Base-by-base conservation (phyloP, 2,113 vertebrate genomes). In the Mus spicilegus region DNA sequence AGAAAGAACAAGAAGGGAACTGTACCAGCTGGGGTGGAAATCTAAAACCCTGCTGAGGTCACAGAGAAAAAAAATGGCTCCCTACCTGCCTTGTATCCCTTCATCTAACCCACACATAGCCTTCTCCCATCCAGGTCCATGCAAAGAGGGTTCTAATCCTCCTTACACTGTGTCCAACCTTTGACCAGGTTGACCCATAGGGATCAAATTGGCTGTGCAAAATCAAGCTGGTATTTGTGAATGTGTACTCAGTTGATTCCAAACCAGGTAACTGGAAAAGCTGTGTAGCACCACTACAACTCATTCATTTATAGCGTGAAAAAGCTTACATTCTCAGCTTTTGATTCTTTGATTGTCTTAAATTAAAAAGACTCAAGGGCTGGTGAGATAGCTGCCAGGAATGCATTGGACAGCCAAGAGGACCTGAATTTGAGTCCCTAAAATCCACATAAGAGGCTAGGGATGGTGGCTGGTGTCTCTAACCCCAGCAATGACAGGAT, bases 311-410 rank as follows among this genome's bases (percentile, higher is more conserved):
- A 85, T 4, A 36, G 42, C 63, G 42, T 65, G 19, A 28, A n/a
- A 84, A 94, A 77, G 42, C 36, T 36, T 36, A 11, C 51, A 49
- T 33, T 69, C 36, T 42, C 72, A 95, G 49, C 26, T 39, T 97
- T 96, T 51, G 54, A 67, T 69, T 13, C 20, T 86, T 88, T 93
- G 42, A 61, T 42, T 86, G 54, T 93, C 85, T 86, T 88, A 88
- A 81, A 54, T 84, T 77, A 54, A 95, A 89, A 81, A n/a, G 19
- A 75, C 19, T 22, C 20, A 7, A 54, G 33, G 19, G 63, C 5
- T 36, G 26, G 28, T 61, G 80, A 84, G 61, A 22, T 5, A 26
- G 4, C 13, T 19, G n/a, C 24, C 81, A 84, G n/a, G 7, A 42
- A 84, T 42, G 16, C 17, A 1, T 28, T 20, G 9, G 39, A 39